A percentile compares a stretch with the other conserved stretches of the same genome.
These are phyloP conservation scores for Halichondria panicea DNA, from an alignment of 37 sponge, comb jelly and placozoan species.

Conservation along the genomic window DNA sequence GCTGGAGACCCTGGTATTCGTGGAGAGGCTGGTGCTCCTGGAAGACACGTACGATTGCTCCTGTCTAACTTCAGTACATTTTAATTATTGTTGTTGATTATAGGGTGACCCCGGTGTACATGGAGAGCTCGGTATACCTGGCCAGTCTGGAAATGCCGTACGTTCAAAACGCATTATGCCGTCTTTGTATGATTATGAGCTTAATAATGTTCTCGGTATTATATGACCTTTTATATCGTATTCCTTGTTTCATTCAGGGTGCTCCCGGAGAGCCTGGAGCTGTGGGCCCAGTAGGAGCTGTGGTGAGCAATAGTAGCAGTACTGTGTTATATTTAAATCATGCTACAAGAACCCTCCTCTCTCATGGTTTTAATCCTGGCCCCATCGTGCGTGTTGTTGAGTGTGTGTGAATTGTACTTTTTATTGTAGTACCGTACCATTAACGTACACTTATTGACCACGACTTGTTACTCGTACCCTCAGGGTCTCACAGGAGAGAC, in stretches of 20 bases:
- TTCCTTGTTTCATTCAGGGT: slow-evolving; percentile 2
- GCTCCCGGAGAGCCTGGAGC: slow-evolving; percentile 52
- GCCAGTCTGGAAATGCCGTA: slow-evolving; percentile 37
- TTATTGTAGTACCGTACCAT: too few species aligned
- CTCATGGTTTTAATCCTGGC: too few species aligned
- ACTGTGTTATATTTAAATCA: neutral
- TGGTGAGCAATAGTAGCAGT: slow-evolving; percentile 5
- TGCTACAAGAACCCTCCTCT: too few species aligned
- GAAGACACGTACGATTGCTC: slow-evolving; percentile 24
- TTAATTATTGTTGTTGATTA: neutral
- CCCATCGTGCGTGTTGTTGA: too few species aligned
- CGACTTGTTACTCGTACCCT: too few species aligned
- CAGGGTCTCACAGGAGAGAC: slow-evolving; percentile 9
- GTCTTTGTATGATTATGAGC: neutral
- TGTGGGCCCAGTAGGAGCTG: slow-evolving; percentile 40
- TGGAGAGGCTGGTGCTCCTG: slow-evolving; percentile 54
- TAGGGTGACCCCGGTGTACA: slow-evolving; percentile 59
- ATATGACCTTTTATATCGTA: neutral
- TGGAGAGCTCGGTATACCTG: slow-evolving; percentile 45
- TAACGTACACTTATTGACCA: too few species aligned
- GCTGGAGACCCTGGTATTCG: slow-evolving; percentile 47
- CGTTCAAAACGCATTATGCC: too few species aligned
- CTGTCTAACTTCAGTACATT: neutral
- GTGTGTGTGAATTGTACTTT: too few species aligned
- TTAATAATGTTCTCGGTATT: neutral